Conservation (phyloP, 2,797 vertebrate genomes). For the Ctenopoma multispine region DNA sequence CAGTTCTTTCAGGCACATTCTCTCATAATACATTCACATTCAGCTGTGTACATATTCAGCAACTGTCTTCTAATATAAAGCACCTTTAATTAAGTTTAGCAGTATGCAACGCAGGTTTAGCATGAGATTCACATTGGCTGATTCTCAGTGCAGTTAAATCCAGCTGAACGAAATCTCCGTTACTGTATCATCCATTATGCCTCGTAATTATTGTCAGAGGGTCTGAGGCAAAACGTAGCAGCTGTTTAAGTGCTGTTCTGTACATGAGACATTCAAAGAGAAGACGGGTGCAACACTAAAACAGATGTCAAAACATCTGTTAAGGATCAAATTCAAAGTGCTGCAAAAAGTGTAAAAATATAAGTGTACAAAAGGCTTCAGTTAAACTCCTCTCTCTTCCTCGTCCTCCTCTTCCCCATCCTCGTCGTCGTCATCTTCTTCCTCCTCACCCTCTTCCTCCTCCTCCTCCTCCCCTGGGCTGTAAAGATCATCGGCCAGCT, state of each 20-base stretch:
- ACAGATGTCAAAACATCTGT: slow-evolving; percentile 15
- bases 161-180: slow-evolving; percentile 4
- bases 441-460: slow-evolving; percentile 60
- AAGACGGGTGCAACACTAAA: not conserved
- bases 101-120: slow-evolving; percentile 28
- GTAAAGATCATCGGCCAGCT: slow-evolving; percentile 62
- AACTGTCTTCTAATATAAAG: slow-evolving; percentile 31
- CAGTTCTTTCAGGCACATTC: slow-evolving; percentile 24
- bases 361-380: not conserved
- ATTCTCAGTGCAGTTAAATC: slow-evolving; percentile 27
- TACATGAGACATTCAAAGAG: slow-evolving; percentile 37
- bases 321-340: slow-evolving; percentile 29
- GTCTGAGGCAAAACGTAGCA: slow-evolving; percentile 43
- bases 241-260: slow-evolving; percentile 23
- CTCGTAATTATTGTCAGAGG: not conserved
- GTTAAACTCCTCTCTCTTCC: slow-evolving; percentile 44
- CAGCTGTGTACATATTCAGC: slow-evolving; percentile 4
- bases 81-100: slow-evolving; percentile 40
- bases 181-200: not conserved
- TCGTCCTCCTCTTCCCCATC: slow-evolving; percentile 18
- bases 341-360: slow-evolving; percentile 29
- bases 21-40: slow-evolving; percentile 47
- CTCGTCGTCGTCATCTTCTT: slow-evolving; percentile 21
- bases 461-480: slow-evolving; percentile 69
- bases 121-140: slow-evolving; percentile 15